phyloP scores from a whole-genome alignment of 1,140 invertebrate genomes.

The Eurytemora carolleeae region DNA sequence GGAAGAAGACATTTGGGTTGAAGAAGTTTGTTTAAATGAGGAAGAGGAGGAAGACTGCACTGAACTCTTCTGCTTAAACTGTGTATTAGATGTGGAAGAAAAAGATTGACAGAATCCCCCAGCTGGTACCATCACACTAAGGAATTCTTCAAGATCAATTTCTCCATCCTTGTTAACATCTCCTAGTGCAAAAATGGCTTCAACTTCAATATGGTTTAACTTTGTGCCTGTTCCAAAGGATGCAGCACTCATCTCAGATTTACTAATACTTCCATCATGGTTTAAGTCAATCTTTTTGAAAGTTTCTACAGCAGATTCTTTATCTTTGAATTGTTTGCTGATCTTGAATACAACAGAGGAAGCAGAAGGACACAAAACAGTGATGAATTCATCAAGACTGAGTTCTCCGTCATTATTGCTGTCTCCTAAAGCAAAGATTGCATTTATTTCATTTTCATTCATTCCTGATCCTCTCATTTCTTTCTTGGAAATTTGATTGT shows the following conservation, averaged over 20 bases:
- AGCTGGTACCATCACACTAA: not conserved
- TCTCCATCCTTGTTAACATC: not conserved
- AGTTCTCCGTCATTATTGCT: not conserved
- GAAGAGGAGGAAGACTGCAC: not conserved
- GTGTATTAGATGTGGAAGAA: not conserved
- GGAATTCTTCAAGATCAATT: not conserved
- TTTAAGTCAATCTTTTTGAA: not conserved
- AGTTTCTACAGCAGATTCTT: not conserved
- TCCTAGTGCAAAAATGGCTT: not conserved
- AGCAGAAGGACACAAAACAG: not conserved
- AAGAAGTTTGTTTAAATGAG: not conserved
- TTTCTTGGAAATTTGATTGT: not conserved
- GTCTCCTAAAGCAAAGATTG: not conserved
- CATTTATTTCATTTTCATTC: not conserved
- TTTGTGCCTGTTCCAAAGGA: not conserved
- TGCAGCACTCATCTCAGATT: not conserved
- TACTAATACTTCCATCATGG: not conserved
- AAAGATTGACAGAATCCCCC: not conserved
- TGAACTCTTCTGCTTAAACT: not conserved
- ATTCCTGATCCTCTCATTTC: not conserved
- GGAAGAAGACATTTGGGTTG: too few relatives aligned
- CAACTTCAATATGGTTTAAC: not conserved
- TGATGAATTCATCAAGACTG: not conserved
- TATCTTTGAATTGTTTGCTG: not conserved
- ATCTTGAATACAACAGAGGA: not conserved